These are phyloP conservation scores for Mizuhopecten yessoensis DNA, from an alignment of 1,140 invertebrate species.

Conservation along the genomic window DNA sequence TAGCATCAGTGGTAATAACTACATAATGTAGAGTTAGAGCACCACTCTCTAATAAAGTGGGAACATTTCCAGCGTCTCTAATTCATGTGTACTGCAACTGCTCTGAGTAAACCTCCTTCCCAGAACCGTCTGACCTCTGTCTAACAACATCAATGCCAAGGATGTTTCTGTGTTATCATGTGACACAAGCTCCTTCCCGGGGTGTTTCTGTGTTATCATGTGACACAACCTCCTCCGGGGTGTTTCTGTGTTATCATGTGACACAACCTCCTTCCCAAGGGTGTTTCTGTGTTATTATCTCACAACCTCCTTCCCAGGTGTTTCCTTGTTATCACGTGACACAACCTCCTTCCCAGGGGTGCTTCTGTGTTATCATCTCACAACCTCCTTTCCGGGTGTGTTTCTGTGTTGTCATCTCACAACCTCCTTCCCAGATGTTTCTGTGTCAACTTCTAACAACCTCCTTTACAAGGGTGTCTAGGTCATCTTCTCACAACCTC, in stretches of 20 bases:
- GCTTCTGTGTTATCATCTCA: neutral
- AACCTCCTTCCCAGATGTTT: constrained; percentile 2
- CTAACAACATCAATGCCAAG: neutral
- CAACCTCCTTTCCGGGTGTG: neutral
- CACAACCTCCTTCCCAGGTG: neutral
- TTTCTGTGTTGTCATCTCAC: neutral
- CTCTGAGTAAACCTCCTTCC: neutral
- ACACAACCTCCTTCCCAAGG: neutral
- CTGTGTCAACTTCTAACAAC: neutral
- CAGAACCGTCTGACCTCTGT: neutral
- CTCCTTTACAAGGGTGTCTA: neutral
- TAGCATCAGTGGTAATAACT: too few relatives aligned
- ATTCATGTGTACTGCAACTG: constrained; percentile 12
- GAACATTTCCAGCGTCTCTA: neutral
- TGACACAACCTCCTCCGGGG: neutral
- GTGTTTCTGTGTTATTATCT: neutral
- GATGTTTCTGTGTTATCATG: neutral
- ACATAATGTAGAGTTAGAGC: neutral
- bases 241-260: neutral
- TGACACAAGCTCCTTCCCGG: neutral
- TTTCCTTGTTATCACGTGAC: neutral
- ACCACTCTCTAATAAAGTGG: neutral
- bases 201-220: neutral
- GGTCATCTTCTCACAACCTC: neutral
- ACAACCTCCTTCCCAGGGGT: neutral